These are phyloP conservation scores for Corythornis cristatus DNA, from an alignment of 2,113 vertebrate species.

Conservation along the genomic window DNA sequence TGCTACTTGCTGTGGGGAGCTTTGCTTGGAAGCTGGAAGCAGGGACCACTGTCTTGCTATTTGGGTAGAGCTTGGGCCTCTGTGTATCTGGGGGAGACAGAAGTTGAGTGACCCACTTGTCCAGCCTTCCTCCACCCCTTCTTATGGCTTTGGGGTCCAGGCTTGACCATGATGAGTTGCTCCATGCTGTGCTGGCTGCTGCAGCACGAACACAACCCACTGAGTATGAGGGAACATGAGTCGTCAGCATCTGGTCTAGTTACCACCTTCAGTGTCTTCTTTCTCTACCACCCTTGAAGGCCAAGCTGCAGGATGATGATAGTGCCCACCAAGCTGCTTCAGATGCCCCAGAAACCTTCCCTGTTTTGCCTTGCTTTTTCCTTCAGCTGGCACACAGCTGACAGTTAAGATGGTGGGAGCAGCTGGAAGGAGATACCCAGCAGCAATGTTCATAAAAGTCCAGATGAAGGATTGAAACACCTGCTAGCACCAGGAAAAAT, in stretches of 20 bases:
- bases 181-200: neutral
- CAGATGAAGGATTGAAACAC: slow-evolving; percentile 20
- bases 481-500: slow-evolving; percentile 22
- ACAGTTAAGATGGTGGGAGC: neutral
- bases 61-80: neutral
- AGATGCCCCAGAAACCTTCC: neutral
- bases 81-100: neutral
- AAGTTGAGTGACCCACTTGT: neutral
- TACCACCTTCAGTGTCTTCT: neutral
- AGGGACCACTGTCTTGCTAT: neutral
- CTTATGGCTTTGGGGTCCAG: fast-evolving
- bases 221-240: neutral
- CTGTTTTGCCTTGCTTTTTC: neutral
- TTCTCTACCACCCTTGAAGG: neutral
- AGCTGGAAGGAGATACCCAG: neutral
- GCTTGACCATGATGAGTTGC: neutral
- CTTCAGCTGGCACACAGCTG: neutral
- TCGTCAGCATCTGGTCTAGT: neutral
- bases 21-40: neutral
- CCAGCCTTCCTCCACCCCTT: neutral
- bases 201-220: neutral
- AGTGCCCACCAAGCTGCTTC: neutral
- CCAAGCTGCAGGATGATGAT: neutral
- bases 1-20: neutral
- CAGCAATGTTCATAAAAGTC: neutral